Percentiles rank a stretch among this genome's conserved stretches.
These are phyloP conservation scores for Nibea coibor DNA, from an alignment of 2,113 vertebrate species.

Conservation along the genomic window DNA sequence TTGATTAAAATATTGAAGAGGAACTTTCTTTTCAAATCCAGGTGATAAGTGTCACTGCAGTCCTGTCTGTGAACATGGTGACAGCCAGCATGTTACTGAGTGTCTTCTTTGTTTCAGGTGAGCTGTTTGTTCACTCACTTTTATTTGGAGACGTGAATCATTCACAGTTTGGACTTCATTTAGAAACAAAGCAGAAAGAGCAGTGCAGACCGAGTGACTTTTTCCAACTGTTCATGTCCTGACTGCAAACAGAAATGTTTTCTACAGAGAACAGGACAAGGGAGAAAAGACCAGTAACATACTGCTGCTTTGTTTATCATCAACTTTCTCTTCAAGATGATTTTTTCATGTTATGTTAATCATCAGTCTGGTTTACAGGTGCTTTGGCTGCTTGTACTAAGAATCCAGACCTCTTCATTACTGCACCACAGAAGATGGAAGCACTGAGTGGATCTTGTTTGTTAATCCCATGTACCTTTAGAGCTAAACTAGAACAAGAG, in stretches of 20 bases:
- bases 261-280: neutral
- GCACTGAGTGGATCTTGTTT: constrained; percentile 66
- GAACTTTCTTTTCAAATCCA: neutral
- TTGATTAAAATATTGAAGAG: neutral
- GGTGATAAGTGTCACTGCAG: neutral
- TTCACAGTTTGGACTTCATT: no score
- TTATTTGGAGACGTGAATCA: no score
- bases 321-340: neutral
- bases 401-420: accelerated
- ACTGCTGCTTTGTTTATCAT: neutral
- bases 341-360: neutral
- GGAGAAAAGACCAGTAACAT: neutral
- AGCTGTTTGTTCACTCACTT: no score
- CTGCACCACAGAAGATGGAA: constrained; percentile 2
- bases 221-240: neutral
- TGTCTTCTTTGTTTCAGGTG: no score
- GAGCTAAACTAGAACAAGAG: accelerated
- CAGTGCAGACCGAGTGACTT: no score
- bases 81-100: no score
- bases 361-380: constrained; percentile 29
- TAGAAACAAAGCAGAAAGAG: no score
- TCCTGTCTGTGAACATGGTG: no score
- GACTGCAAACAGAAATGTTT: neutral
- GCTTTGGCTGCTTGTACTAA: accelerated
- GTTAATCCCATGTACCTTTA: constrained; percentile 64